Percentiles rank a stretch among this genome's conserved stretches.
phyloP scores from a whole-genome alignment of 64 coral and sea anemone species.

The Catalaphyllia jardinei region DNA sequence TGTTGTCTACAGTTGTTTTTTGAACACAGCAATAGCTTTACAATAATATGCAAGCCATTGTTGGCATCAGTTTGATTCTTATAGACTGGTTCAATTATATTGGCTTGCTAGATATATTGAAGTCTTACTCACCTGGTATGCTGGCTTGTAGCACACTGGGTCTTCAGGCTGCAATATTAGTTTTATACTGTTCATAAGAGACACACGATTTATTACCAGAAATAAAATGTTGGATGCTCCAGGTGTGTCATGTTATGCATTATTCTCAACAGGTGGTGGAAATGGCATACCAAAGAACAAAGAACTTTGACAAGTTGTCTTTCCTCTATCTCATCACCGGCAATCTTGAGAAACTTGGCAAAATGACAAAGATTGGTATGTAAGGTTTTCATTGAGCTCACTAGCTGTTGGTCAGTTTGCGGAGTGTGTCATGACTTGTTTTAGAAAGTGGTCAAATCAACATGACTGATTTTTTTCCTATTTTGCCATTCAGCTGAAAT shows the following conservation, averaged over 20 bases:
- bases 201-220: no score
- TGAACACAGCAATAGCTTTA: not conserved
- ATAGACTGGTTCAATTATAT: conserved; percentile 60
- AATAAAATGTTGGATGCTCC: no score
- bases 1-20: no score
- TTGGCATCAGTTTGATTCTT: conserved; percentile 47
- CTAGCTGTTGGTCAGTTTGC: not conserved
- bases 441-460: not conserved
- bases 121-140: conserved; percentile 66
- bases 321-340: conserved; percentile 99
- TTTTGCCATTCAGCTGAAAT: conserved; percentile 86
- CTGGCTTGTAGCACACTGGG: not conserved
- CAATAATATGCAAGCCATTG: conserved; percentile 41
- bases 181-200: no score
- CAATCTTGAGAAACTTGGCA: conserved; percentile 93
- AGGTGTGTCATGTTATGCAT: not conserved
- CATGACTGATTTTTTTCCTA: not conserved
- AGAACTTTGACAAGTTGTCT: conserved; percentile 98
- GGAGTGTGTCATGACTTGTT: no score
- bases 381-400: not conserved
- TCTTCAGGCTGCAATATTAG: not conserved
- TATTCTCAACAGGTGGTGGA: conserved; percentile 75
- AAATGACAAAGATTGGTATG: conserved; percentile 99
- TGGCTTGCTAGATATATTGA: conserved; percentile 54
- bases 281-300: conserved; percentile 98